A percentile compares a stretch with the other conserved stretches of the same genome.
Conservation (phyloP, 2,888 invertebrate genomes). For the Zele albiditarsus region DNA sequence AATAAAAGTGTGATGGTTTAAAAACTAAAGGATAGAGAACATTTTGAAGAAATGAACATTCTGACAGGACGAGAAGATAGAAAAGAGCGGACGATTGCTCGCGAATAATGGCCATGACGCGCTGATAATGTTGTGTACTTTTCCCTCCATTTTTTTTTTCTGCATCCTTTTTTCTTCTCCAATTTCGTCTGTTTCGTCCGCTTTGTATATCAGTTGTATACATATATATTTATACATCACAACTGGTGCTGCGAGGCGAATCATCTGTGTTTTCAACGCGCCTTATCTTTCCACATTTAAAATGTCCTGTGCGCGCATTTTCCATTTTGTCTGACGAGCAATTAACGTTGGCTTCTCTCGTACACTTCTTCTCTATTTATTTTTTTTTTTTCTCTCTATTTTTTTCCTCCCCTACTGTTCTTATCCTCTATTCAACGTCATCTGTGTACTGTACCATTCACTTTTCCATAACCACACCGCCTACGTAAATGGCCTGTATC, state of each 20-base stretch:
- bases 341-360: conserved; percentile 31
- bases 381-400: conserved; percentile 22
- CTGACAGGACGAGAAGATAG: neutral
- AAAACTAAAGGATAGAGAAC: neutral
- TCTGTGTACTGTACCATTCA: neutral
- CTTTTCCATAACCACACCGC: neutral
- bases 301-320: conserved; percentile 35
- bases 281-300: conserved; percentile 48
- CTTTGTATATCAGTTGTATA: conserved; percentile 26
- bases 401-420: neutral
- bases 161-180: neutral
- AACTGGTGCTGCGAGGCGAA: conserved; percentile 38
- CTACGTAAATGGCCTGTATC: neutral
- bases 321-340: conserved; percentile 26
- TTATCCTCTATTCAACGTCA: too few relatives aligned
- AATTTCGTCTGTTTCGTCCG: conserved; percentile 22
- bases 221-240: conserved; percentile 3
- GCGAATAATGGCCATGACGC: neutral
- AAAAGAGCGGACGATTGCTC: conserved; percentile 17
- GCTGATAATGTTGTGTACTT: neutral
- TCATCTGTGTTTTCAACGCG: conserved; percentile 43
- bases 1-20: neutral
- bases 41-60: conserved; percentile 1
- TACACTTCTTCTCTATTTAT: conserved; percentile 15
- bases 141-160: conserved; percentile 18